Conservation (phyloP, 2,113 vertebrate genomes). For the human (Homo sapiens) region GRCh38 chr1:39012001-39012500, state of each 20-base stretch:
- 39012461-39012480: no score
- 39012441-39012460: no score
- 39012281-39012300: background rate
- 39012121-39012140: conserved; percentile 3
- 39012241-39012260: background rate
- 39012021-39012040: background rate
- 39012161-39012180: conserved; percentile 22
- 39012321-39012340: background rate
- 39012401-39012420: background rate
- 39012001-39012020: background rate
- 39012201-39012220: background rate
- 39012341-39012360: background rate
- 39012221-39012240: background rate
- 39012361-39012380: background rate
- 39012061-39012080: background rate
- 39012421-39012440: background rate
- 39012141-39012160: background rate
- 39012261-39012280: background rate
- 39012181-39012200: background rate
- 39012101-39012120: background rate
- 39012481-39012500: no score
- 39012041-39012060: background rate
- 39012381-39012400: background rate
- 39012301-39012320: background rate
- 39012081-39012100: background rate